phyloP scores from a whole-genome alignment of 1,140 invertebrate genomes.

The Drosophila yakuba region DNA sequence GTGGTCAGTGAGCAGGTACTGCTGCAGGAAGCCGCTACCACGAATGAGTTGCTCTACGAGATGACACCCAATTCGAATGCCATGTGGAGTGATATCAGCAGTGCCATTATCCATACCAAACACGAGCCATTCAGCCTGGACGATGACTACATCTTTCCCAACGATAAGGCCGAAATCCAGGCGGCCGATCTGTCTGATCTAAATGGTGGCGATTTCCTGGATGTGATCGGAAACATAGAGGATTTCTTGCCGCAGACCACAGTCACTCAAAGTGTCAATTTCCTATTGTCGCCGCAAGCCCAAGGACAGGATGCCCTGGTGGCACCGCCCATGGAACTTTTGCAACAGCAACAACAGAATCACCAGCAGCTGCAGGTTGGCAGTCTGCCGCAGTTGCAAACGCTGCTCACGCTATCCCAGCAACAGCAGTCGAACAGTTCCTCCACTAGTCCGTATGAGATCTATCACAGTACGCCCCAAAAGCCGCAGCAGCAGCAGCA shows the following conservation, averaged over 20 bases:
- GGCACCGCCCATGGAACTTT: slow-evolving; percentile 76
- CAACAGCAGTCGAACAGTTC: slow-evolving; percentile 60
- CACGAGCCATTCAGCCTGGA: slow-evolving; percentile 90
- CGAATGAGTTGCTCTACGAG: slow-evolving; percentile 64
- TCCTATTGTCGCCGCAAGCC: slow-evolving; percentile 78
- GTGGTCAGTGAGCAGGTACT: slow-evolving; percentile 57
- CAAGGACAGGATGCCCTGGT: slow-evolving; percentile 75
- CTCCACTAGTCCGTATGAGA: slow-evolving; percentile 84
- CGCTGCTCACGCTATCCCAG: slow-evolving; percentile 53
- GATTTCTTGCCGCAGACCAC: slow-evolving; percentile 89
- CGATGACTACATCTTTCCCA: slow-evolving; percentile 95
- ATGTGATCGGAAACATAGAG: slow-evolving; percentile 92
- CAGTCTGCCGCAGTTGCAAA: slow-evolving; percentile 56
- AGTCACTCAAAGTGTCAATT: slow-evolving; percentile 83
- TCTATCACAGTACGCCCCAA: slow-evolving; percentile 84
- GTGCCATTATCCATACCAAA: slow-evolving; percentile 85
- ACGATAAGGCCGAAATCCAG: slow-evolving; percentile 93
- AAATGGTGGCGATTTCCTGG: slow-evolving; percentile 92
- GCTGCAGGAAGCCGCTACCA: slow-evolving; percentile 44
- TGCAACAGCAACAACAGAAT: slow-evolving; percentile 82
- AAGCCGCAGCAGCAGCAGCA: slow-evolving; percentile 70
- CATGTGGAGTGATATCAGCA: slow-evolving; percentile 84
- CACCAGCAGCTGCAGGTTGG: slow-evolving; percentile 63
- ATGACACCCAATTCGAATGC: slow-evolving; percentile 76
- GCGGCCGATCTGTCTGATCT: slow-evolving; percentile 94